A percentile compares a stretch with the other conserved stretches of the same genome.
These are phyloP conservation scores for Pterocles gutturalis DNA, from an alignment of 2,113 vertebrate genomes.

Conservation along the genomic window DNA sequence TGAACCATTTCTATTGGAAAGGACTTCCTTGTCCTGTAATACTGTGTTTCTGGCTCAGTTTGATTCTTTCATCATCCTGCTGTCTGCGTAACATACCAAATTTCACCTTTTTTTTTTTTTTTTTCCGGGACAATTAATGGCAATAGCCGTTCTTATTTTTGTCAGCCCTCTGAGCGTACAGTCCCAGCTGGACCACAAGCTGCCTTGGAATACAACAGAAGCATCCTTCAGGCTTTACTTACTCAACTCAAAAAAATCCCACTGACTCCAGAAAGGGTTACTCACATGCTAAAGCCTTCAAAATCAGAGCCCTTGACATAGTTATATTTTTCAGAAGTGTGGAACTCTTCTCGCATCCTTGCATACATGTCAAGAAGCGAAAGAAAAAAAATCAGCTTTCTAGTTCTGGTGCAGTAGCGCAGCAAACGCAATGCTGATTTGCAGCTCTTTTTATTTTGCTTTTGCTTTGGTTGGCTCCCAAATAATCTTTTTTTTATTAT, in stretches of 20 bases:
- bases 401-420: not conserved
- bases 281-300: not conserved
- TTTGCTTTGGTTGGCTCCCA: constrained; percentile 5
- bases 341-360: not conserved
- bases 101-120: not conserved
- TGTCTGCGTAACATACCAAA: not conserved
- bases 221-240: not conserved
- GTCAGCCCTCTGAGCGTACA: not conserved
- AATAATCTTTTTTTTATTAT: constrained; percentile 58
- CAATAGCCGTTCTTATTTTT: not conserved
- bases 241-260: not conserved
- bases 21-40: not conserved
- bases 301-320: not conserved
- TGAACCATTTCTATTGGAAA: not conserved
- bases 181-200: not conserved
- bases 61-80: not conserved
- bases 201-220: not conserved
- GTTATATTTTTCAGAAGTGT: not conserved
- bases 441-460: constrained; percentile 12
- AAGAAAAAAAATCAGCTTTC: not conserved
- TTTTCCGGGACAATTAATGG: not conserved
- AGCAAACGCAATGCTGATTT: not conserved
- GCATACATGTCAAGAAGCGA: not conserved
- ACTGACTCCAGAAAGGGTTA: not conserved
- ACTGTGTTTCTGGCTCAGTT: not conserved